Evolutionary conservation across 2,797 vertebrate species (phyloP), one percentile per base, ranked within the genome.

Genomic region (Australoheros facetus): DNA sequence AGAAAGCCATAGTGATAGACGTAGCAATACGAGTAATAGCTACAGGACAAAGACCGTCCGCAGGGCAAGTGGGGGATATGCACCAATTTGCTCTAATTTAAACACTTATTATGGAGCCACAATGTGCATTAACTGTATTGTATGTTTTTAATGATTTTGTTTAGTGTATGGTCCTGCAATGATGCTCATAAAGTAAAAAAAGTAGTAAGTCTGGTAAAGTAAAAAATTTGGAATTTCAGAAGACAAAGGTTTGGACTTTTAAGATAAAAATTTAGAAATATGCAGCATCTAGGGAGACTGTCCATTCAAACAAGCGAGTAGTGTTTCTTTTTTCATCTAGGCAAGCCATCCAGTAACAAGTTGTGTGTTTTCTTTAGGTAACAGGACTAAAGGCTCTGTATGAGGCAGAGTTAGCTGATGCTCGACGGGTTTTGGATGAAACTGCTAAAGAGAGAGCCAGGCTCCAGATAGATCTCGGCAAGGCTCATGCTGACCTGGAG

Each of bases 401-500:
- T 1, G 98, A 99, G 91, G 94, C 97, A 0, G 98, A 99, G 91
- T 88, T 99, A 81, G 97, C 97, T 0, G 98, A 99, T 30, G 96
- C 98, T 62, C 96, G 98, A 1, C 94, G 97, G 32, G 96, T 97
- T 70, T 93, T 99, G 77, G 98, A 99, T 78, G 98, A 99, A 90
- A 99, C 98, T 0, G 97, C 98, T 10, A 96, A 87, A 23, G 98
- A 99, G 66, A 94, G 97, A 23, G 98, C 98, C 1, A 95, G 92
- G 34, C 95, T 99, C 48, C 98, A 99, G 96, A 99, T 99, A 2
- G 96, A 99, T 71, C 91, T 97, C 3, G 98, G 97, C 60, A 99
- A 97, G 88, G 95, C 96, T 83, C 95, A 94, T 39, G 91, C 97
- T 0, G 98, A 98, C 12, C 94, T 98, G 16, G 98, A 99, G 7